These are phyloP conservation scores for Equus quagga DNA, from an alignment of 2,113 vertebrate species.

Conservation along the genomic window DNA sequence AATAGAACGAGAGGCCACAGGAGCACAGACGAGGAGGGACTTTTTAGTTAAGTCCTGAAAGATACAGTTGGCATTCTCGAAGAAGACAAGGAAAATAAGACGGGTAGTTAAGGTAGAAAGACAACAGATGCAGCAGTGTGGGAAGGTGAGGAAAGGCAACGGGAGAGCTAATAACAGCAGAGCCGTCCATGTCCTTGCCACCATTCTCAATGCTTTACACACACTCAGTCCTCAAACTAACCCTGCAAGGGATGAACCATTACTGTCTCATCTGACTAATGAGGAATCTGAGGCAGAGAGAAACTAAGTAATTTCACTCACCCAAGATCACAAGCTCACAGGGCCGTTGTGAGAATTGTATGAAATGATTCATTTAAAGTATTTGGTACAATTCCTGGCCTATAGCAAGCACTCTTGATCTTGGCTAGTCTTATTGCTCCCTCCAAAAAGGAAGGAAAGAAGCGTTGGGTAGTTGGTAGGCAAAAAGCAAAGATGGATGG, in stretches of 20 bases:
- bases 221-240: neutral
- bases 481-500: neutral
- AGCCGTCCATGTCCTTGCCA: no score
- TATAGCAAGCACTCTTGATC: neutral
- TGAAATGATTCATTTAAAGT: neutral
- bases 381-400: neutral
- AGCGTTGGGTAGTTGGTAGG: neutral
- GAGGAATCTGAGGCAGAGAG: neutral
- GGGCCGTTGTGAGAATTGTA: neutral
- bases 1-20: neutral
- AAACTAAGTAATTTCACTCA: neutral
- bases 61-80: neutral
- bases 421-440: neutral
- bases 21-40: neutral
- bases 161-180: no score
- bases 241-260: neutral
- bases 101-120: neutral
- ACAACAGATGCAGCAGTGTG: neutral
- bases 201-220: neutral
- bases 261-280: no score
- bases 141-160: fast-evolving
- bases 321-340: neutral
- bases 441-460: neutral
- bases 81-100: neutral
- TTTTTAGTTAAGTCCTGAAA: neutral